Base-by-base conservation (phyloP, 2,797 vertebrate species). In the Pangasius djambal region DNA sequence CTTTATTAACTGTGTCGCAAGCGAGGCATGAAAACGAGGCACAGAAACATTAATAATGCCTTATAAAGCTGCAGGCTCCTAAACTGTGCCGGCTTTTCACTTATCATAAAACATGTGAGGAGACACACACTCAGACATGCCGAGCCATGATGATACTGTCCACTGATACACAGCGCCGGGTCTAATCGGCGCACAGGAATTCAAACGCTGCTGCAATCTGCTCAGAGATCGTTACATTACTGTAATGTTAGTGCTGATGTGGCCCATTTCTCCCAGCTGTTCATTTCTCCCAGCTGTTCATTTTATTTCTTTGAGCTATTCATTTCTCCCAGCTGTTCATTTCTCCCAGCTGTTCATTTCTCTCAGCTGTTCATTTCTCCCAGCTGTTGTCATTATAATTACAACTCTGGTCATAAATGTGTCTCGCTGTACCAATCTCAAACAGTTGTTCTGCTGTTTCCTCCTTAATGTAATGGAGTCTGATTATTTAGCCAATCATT, bases 221-320 rank as follows among this genome's bases (percentile, higher is more conserved):
- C 31, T 59, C 52, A 22, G 18, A 59, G 31, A 81, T n/a, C n/a
- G n/a, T n/a, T n/a, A n/a, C n/a, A n/a, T n/a, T n/a, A n/a, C n/a
- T n/a, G n/a, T n/a, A n/a, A 79, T 20, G 20, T 63, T 15, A 28
- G 34, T 61, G 79, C 57, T 61, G 79, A 82, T 82, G 79, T 61
- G 79, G 34, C 15, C 22, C 4, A 16, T 18, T 55, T 55, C 55
- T 55, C 15, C 0, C 15, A 55, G 13, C 52, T 55, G 4, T 55
- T 55, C 3, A 3, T 15, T 40, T 82, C 57, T 55, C 1, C 2
- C 7, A 55, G 77, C 18, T 74, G 6, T 74, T 72, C 12, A 15
- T 44, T 40, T 72, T 0, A 7, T 44, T 25, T 82, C 57, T 55
- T 2, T 2, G 50, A 55, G 77, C 18, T 74, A 20, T 74, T 72